Evolutionary conservation across 2,888 invertebrate genomes (phyloP).

Genomic region (Ctena decussata): DNA sequence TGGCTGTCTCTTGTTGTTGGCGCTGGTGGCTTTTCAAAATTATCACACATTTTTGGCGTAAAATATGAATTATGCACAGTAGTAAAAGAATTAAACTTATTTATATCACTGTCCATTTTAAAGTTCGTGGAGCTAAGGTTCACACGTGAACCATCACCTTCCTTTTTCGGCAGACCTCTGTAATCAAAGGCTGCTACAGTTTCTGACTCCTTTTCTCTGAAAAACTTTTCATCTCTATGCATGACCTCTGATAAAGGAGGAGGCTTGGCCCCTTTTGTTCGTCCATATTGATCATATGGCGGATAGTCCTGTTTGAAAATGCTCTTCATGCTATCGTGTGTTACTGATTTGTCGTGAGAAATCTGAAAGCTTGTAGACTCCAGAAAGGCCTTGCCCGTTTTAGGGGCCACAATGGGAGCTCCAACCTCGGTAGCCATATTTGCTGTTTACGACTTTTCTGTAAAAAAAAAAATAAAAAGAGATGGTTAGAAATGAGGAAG

Average conservation of each 20-base stretch:
- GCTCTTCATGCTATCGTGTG: constrained; percentile 73
- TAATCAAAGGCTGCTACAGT: constrained; percentile 77
- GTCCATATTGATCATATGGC: constrained; percentile 69
- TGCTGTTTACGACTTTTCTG: background rate
- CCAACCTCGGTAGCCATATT: constrained; percentile 46
- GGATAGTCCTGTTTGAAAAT: constrained; percentile 83
- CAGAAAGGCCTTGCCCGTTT: constrained; percentile 73
- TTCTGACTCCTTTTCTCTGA: constrained; percentile 81
- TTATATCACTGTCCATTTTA: constrained; percentile 83
- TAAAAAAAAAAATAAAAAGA: no score
- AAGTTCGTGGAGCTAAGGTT: constrained; percentile 82
- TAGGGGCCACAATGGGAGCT: constrained; percentile 61
- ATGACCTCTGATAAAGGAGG: constrained; percentile 82
- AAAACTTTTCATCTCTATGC: constrained; percentile 80
- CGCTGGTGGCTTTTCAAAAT: constrained; percentile 49
- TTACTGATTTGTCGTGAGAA: constrained; percentile 76
- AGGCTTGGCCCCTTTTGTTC: constrained; percentile 72
- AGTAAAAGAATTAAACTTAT: constrained; percentile 79
- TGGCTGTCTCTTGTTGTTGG: constrained; percentile 67
- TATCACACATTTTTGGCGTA: constrained; percentile 74
- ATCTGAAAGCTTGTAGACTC: constrained; percentile 82
- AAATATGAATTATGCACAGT: constrained; percentile 82
- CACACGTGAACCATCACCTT: constrained; percentile 69
- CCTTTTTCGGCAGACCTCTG: constrained; percentile 70
- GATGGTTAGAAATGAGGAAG: no score